phyloP scores from a whole-genome alignment of 2,113 vertebrate species.

The Galbula dea region DNA sequence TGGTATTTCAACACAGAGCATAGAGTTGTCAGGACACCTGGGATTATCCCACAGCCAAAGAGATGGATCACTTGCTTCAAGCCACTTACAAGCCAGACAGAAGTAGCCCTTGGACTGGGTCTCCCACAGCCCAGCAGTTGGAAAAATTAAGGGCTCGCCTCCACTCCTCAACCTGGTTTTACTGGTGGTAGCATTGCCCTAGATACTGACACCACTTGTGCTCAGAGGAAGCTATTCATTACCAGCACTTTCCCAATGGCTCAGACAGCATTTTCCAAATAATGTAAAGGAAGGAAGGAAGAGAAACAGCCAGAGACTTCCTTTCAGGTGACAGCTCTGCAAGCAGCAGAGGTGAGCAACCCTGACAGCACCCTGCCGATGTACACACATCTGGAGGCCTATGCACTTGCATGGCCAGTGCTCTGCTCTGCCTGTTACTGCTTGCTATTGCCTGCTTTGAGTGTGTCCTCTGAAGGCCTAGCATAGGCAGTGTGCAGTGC shows the following conservation, averaged over 20 bases:
- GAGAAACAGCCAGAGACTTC: not conserved
- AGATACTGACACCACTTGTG: not conserved
- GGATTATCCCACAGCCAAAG: not conserved
- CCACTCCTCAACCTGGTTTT: not conserved
- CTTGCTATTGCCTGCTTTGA: not conserved
- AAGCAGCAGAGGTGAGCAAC: not conserved
- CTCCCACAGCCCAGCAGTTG: not conserved
- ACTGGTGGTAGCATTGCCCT: not conserved
- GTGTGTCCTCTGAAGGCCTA: not conserved
- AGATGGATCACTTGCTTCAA: not conserved
- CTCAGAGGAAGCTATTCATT: not conserved
- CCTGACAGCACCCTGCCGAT: not conserved
- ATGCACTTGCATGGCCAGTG: fast-evolving
- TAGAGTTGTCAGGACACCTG: not conserved
- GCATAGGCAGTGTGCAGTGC: not conserved
- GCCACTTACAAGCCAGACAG: not conserved
- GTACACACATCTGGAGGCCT: not conserved
- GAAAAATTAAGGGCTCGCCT: not conserved
- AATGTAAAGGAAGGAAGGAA: not conserved
- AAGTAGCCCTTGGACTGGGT: not conserved
- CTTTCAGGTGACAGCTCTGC: not conserved
- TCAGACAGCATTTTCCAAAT: not conserved
- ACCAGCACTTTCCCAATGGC: not conserved
- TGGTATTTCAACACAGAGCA: not conserved
- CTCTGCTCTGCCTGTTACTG: not conserved